These are phyloP conservation scores for Gobionotothen gibberifrons DNA, from an alignment of 2,797 vertebrate genomes.

Conservation along the genomic window DNA sequence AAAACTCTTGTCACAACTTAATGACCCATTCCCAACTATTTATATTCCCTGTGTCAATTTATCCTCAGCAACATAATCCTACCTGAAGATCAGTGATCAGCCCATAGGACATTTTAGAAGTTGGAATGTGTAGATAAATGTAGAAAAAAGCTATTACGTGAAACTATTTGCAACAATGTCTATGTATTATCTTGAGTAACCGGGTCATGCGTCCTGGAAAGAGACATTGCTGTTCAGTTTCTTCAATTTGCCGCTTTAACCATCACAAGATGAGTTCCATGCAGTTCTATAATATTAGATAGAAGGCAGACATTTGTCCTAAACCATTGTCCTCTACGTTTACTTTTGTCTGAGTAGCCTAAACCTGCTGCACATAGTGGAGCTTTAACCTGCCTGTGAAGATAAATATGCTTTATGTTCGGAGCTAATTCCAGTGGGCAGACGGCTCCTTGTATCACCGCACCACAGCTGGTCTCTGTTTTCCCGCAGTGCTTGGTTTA, in stretches of 20 bases:
- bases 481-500: constrained; percentile 46
- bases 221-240: too few species aligned
- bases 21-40: constrained; percentile 20
- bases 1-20: constrained; percentile 24
- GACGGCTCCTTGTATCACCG: constrained; percentile 54
- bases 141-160: background rate
- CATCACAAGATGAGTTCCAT: too few species aligned
- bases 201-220: too few species aligned
- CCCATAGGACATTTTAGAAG: background rate
- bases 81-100: background rate
- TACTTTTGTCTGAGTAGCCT: constrained; percentile 10
- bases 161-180: too few species aligned
- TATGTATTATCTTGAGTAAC: too few species aligned
- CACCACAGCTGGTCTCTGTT: constrained; percentile 61
- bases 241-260: too few species aligned
- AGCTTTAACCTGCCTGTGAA: constrained; percentile 55
- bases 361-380: constrained; percentile 27
- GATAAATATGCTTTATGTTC: constrained; percentile 65
- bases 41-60: constrained; percentile 21
- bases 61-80: background rate
- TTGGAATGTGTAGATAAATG: background rate
- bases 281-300: too few species aligned
- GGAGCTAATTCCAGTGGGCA: constrained; percentile 60
- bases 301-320: background rate
- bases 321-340: background rate